These are phyloP conservation scores for Asarcornis scutulata DNA, from an alignment of 2,113 vertebrate species.

Conservation along the genomic window DNA sequence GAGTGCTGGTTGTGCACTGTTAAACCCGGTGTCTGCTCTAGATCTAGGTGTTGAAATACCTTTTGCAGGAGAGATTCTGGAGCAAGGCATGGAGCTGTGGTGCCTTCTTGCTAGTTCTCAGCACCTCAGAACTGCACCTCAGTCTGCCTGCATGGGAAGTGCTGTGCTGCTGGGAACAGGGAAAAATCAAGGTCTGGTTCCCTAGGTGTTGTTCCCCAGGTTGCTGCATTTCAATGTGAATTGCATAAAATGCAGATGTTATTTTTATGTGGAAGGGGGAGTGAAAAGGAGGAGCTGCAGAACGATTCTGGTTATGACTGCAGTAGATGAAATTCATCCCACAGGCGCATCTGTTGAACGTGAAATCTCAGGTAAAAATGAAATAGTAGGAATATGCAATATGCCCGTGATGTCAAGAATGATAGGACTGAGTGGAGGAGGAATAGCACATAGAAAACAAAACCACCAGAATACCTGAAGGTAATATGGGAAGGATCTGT, in stretches of 20 bases:
- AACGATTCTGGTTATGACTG: neutral
- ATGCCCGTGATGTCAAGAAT: neutral
- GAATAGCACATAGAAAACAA: neutral
- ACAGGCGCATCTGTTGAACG: neutral
- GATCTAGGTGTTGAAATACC: neutral
- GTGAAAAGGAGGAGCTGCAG: neutral
- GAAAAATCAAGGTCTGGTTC: neutral
- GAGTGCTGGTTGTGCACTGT: neutral
- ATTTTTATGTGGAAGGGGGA: no score
- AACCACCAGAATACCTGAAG: neutral
- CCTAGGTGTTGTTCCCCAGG: fast-evolving
- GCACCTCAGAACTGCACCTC: neutral
- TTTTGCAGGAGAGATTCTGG: neutral
- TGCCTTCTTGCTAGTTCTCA: neutral
- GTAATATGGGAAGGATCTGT: fast-evolving
- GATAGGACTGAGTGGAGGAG: neutral
- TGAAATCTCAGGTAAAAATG: neutral
- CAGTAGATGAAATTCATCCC: neutral
- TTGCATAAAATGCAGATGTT: neutral
- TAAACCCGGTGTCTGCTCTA: neutral
- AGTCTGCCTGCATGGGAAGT: neutral
- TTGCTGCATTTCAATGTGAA: neutral
- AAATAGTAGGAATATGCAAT: neutral
- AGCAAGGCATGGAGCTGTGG: neutral
- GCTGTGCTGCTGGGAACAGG: neutral